Evolutionary conservation across 2,797 vertebrate genomes (phyloP).

Genomic region (Catharus ustulatus): DNA sequence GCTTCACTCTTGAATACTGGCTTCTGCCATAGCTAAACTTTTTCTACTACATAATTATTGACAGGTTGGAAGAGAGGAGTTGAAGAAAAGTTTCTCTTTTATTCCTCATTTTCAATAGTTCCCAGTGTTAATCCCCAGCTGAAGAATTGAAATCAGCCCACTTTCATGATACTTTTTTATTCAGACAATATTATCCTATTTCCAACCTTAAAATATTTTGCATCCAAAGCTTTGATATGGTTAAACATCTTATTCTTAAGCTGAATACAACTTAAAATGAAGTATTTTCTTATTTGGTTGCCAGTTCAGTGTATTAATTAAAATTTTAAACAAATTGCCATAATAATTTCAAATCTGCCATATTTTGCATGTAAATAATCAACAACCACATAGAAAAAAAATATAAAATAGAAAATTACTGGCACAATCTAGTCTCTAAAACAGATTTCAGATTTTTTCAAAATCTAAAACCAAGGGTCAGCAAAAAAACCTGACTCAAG

Average conservation of each 20-base stretch:
- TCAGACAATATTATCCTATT: not conserved
- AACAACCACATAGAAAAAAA: not conserved
- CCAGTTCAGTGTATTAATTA: not conserved
- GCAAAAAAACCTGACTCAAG: not conserved
- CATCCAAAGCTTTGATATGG: not conserved
- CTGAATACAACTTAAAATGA: not conserved
- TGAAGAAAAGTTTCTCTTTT: not conserved
- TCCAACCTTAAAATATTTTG: not conserved
- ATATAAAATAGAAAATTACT: not conserved
- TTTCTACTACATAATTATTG: not conserved
- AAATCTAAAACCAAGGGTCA: not conserved
- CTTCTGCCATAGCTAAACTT: not conserved
- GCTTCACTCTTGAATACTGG: not conserved
- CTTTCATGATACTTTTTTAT: not conserved
- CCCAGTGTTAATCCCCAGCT: not conserved
- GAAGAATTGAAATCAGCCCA: not conserved
- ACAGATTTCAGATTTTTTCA: not conserved
- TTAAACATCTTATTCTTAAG: not conserved
- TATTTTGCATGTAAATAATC: not conserved
- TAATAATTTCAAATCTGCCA: not conserved
- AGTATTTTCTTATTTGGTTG: not conserved
- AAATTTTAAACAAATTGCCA: not conserved
- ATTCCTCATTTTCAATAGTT: not conserved
- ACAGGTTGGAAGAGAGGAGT: not conserved
- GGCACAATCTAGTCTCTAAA: not conserved